Evolutionary conservation across 2,113 vertebrate species (phyloP).

Genomic region (Monarcha castaneiventris): DNA sequence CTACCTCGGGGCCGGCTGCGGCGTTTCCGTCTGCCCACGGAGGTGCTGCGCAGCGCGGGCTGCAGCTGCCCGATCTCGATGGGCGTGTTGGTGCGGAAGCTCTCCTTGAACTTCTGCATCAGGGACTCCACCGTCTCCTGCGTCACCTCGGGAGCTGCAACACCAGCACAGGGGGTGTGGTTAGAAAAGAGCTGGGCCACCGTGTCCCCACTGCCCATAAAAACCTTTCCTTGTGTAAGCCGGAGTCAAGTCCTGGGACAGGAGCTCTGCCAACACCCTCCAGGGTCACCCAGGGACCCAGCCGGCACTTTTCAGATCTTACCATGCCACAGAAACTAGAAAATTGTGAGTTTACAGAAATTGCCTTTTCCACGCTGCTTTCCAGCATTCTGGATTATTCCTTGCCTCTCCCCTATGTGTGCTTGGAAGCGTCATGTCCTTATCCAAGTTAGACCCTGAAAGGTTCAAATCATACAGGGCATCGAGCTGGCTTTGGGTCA

Average conservation of each 20-base stretch:
- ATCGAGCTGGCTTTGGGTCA: neutral
- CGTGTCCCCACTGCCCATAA: rapidly evolving
- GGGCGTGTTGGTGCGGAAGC: slow-evolving; percentile 89
- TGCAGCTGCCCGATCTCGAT: slow-evolving; percentile 92
- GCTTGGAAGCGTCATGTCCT: neutral
- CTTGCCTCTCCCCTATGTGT: neutral
- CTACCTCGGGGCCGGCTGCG: slow-evolving; percentile 87
- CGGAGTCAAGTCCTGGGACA: rapidly evolving
- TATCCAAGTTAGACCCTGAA: neutral
- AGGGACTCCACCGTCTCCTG: slow-evolving; percentile 92
- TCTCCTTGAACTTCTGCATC: slow-evolving; percentile 98
- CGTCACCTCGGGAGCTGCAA: slow-evolving; percentile 81
- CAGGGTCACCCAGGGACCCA: rapidly evolving
- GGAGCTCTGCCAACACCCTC: neutral
- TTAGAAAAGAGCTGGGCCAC: neutral
- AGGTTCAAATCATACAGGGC: neutral
- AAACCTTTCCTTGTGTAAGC: rapidly evolving
- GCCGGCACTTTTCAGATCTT: neutral
- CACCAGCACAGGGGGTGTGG: slow-evolving; percentile 6
- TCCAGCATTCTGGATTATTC: neutral
- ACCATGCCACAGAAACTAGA: neutral
- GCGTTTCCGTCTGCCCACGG: slow-evolving; percentile 83
- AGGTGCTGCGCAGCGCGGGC: slow-evolving; percentile 81
- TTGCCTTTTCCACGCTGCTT: rapidly evolving
- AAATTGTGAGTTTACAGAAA: rapidly evolving